Conservation (phyloP, 1,140 invertebrate species). For the Hyles vespertilio region DNA sequence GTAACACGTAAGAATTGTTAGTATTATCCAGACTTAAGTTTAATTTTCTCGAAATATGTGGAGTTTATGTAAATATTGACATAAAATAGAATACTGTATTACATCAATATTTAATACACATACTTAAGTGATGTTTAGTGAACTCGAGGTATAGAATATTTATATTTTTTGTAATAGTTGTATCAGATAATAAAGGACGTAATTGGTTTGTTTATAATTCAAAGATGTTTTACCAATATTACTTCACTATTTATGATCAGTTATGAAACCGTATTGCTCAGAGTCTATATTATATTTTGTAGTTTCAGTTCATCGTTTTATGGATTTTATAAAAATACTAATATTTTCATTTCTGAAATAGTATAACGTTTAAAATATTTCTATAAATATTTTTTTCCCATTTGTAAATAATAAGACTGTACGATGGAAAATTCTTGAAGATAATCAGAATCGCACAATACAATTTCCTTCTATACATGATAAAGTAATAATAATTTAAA, state of each 20-base stretch:
- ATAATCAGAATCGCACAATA: constrained; percentile 49
- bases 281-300: too few relatives aligned
- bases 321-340: constrained; percentile 8
- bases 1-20: background rate
- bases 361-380: constrained; percentile 1
- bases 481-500: constrained; percentile 27
- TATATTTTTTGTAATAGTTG: constrained; percentile 49
- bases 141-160: constrained; percentile 13
- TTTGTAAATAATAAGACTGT: constrained; percentile 44
- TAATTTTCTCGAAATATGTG: background rate
- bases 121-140: background rate
- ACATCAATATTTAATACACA: constrained; percentile 14
- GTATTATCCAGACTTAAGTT: background rate
- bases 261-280: background rate
- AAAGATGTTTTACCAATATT: constrained; percentile 4
- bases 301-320: constrained; percentile 6
- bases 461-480: constrained; percentile 31
- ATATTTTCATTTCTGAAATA: constrained; percentile 8
- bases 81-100: constrained; percentile 11
- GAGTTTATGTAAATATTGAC: constrained; percentile 16
- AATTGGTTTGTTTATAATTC: constrained; percentile 7
- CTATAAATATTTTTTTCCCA: constrained; percentile 12
- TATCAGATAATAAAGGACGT: constrained; percentile 9
- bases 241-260: too few relatives aligned
- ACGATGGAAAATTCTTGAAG: constrained; percentile 32